Conservation (phyloP, 2,113 vertebrate genomes). For the Psittacara wagleri region DNA sequence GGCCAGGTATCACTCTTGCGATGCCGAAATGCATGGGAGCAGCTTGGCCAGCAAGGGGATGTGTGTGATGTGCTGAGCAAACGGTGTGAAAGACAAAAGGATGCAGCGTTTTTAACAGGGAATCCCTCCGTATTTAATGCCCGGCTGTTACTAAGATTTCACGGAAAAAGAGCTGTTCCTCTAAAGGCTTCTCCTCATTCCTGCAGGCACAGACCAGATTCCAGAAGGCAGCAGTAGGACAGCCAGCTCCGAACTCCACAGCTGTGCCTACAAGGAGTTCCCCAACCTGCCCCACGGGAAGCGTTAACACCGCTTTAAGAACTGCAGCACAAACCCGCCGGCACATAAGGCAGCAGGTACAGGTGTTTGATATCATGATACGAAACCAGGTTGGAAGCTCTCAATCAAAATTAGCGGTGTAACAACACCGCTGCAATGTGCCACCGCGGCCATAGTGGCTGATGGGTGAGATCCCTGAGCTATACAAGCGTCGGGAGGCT, state of each 20-base stretch:
- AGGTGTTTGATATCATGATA: background rate
- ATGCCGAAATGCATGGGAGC: background rate
- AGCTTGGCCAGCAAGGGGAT: background rate
- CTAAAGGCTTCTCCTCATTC: background rate
- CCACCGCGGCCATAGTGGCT: rapidly evolving
- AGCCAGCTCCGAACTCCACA: background rate
- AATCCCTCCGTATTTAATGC: rapidly evolving
- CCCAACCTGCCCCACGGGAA: background rate
- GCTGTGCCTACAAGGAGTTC: background rate
- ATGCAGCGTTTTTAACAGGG: background rate
- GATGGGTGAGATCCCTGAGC: background rate
- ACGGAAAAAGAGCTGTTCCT: background rate
- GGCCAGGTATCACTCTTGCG: rapidly evolving
- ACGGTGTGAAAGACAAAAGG: background rate
- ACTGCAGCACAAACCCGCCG: background rate
- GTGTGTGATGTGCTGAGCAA: background rate
- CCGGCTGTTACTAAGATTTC: background rate
- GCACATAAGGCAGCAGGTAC: background rate
- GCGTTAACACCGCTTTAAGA: background rate
- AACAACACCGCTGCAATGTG: background rate
- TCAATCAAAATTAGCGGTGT: rapidly evolving
- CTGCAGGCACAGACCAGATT: background rate
- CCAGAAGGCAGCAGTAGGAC: background rate
- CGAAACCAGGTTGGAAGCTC: background rate
- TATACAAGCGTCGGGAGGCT: background rate